These are phyloP conservation scores for Pongo pygmaeus DNA, from an alignment of 2,113 vertebrate genomes.

Conservation along the genomic window DNA sequence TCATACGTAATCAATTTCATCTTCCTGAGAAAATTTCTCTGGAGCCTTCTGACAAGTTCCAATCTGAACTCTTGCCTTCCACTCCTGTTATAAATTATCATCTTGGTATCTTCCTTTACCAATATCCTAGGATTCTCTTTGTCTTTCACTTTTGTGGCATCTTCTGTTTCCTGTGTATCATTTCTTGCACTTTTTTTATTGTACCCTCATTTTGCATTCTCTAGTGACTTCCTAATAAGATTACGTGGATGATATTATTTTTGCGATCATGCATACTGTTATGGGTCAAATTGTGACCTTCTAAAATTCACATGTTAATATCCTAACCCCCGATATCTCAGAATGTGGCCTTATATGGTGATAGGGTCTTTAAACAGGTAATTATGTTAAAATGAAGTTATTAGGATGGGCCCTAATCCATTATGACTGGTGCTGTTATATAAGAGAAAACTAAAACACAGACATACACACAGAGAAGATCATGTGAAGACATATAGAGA, in stretches of 20 bases:
- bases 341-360: not conserved
- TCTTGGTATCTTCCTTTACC: not conserved
- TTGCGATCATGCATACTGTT: not conserved
- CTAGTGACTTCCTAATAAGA: not conserved
- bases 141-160: not conserved
- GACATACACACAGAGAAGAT: not conserved
- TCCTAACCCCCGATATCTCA: not conserved
- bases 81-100: not conserved
- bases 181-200: not conserved
- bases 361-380: not conserved
- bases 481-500: not conserved
- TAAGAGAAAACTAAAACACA: not conserved
- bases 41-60: not conserved
- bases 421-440: not conserved
- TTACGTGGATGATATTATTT: not conserved
- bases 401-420: not conserved
- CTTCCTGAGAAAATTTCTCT: not conserved
- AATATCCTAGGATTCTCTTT: not conserved
- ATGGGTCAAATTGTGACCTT: not conserved
- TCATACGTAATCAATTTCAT: not conserved
- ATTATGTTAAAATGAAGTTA: not conserved
- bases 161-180: not conserved
- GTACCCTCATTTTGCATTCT: not conserved
- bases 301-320: not conserved
- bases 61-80: not conserved